phyloP scores from a whole-genome alignment of 1,140 invertebrate genomes.

The Neodiprion virginianus region DNA sequence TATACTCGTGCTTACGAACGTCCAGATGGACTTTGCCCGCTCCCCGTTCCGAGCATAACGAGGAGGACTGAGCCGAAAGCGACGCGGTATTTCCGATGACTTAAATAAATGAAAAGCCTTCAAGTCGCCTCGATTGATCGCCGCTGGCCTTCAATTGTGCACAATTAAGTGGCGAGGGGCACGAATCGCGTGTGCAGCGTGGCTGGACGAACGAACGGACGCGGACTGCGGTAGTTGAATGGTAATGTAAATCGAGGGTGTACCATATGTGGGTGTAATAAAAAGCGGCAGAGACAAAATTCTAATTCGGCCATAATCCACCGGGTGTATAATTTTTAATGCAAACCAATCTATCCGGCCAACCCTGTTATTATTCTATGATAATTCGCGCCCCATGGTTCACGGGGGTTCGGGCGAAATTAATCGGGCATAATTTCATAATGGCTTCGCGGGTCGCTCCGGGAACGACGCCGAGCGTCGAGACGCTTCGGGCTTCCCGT shows the following conservation, averaged over 20 bases:
- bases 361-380: constrained; percentile 43
- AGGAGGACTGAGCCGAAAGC: too few relatives aligned
- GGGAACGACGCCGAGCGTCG: neutral
- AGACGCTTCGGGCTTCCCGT: neutral
- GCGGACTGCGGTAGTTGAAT: too few relatives aligned
- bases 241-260: too few relatives aligned
- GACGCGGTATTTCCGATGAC: neutral
- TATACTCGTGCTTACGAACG: neutral
- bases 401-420: constrained; percentile 45
- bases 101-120: constrained; percentile 1
- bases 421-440: constrained; percentile 61
- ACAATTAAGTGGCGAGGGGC: too few relatives aligned
- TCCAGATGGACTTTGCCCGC: neutral
- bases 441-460: constrained; percentile 38
- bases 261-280: too few relatives aligned
- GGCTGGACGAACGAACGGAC: too few relatives aligned
- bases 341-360: too few relatives aligned
- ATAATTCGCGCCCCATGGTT: constrained; percentile 40
- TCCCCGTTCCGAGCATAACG: neutral
- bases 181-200: too few relatives aligned
- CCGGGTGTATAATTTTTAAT: too few relatives aligned
- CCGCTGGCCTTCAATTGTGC: too few relatives aligned
- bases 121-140: neutral
- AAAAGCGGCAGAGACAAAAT: too few relatives aligned
- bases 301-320: too few relatives aligned